Base-by-base conservation (phyloP, 1,140 invertebrate genomes). In the Macrosteles quadrilineatus region DNA sequence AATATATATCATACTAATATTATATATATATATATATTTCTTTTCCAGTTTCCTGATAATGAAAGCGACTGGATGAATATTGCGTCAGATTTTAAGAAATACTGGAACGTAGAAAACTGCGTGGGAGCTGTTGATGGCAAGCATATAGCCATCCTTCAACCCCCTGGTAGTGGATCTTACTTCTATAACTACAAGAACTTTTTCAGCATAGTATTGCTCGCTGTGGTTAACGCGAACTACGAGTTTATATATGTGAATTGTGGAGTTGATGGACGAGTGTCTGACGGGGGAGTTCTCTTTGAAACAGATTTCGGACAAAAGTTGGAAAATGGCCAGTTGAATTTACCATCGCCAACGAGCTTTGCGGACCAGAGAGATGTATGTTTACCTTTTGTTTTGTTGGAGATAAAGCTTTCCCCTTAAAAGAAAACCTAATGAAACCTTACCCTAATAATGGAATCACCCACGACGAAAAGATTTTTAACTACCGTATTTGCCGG, bases 161-260 rank as follows among this genome's bases (percentile, higher is more conserved):
- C 62, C 31, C 2, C 11, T 3, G 6, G 19, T 21, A 64, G 62
- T 77, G 78, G 78, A 53, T 79, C 77, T 4, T 66, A 75, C 17
- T 84, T 77, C 73, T 84, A 77, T 71, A 85, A 82, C 76, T 83
- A 83, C 71, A 83, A 83, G 76, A 75, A 75, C 19, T 73, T 69
- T 29, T 73, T 78, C 68, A 73, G 69, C 62, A 69, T 74, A 27
- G 72, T 74, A 66, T 55, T 74, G 27, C 67, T 75, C 45, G 71
- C 69, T 21, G 32, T 74, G 45, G 71, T 70, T 53, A 59, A 74
- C 68, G 69, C 71, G 45, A 45, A 74, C 32, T 75, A 67, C 59
- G 27, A 74, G 43, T 74, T 73, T 62, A 69, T 74, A 21, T 70
- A 67, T 59, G 66, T 65, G 29, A 45, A 73, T 43, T 66, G 72